Conservation (phyloP, 2,797 vertebrate genomes). For the Amphiprion clarkii region DNA sequence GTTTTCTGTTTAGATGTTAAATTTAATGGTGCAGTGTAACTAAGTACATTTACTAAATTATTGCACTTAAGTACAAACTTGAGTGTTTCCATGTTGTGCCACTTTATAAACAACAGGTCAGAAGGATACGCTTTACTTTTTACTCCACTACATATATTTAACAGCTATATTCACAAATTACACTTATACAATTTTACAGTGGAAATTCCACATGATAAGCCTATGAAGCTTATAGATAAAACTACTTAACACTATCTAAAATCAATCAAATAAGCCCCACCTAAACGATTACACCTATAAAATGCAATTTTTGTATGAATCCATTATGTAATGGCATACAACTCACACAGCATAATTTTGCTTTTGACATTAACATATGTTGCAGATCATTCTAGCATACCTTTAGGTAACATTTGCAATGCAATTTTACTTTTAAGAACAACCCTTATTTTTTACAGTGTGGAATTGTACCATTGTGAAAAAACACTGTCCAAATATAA, state of each 20-base stretch:
- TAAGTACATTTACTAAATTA: neutral
- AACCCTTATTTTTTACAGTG: neutral
- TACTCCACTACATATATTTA: neutral
- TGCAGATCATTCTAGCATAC: neutral
- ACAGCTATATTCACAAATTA: neutral
- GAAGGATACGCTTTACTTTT: neutral
- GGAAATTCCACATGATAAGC: neutral
- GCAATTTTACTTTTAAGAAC: neutral
- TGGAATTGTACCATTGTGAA: neutral
- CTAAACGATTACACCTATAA: neutral
- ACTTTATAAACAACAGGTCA: neutral
- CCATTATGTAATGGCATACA: neutral
- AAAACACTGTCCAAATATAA: neutral
- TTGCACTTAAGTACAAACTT: neutral
- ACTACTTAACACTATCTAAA: neutral
- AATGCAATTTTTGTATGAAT: neutral
- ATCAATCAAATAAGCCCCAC: neutral
- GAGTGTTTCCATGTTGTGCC: neutral
- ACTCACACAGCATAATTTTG: neutral
- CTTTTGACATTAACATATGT: neutral
- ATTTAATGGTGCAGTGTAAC: neutral
- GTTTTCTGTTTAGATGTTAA: neutral
- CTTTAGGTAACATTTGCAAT: neutral
- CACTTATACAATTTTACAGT: neutral
- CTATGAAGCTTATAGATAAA: neutral